phyloP scores from a whole-genome alignment of 2,888 invertebrate species.

The Lymantria dispar region DNA sequence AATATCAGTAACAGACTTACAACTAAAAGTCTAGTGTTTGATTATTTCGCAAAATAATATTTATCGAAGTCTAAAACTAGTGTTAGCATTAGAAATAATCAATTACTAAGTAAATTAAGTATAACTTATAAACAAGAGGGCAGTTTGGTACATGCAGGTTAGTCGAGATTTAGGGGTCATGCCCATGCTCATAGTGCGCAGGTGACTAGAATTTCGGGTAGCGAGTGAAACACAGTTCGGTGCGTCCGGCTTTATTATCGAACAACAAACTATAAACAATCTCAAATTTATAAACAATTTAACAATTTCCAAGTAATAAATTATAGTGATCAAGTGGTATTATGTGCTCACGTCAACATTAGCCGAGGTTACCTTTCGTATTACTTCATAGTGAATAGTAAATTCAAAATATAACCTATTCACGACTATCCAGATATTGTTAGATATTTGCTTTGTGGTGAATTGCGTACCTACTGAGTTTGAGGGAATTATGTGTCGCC shows the following conservation, averaged over 20 bases:
- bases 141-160: slow-evolving; percentile 64
- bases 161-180: slow-evolving; percentile 59
- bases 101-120: slow-evolving; percentile 40
- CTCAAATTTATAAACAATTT: slow-evolving; percentile 52
- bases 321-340: slow-evolving; percentile 58
- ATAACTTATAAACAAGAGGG: slow-evolving; percentile 30
- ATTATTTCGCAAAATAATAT: slow-evolving; percentile 39
- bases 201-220: slow-evolving; percentile 60
- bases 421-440: slow-evolving; percentile 42
- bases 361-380: slow-evolving; percentile 26
- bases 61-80: slow-evolving; percentile 10
- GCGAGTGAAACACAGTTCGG: slow-evolving; percentile 81
- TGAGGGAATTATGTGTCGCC: slow-evolving; percentile 57
- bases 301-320: slow-evolving; percentile 62
- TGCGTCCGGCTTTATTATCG: slow-evolving; percentile 77
- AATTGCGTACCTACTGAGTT: slow-evolving; percentile 44
- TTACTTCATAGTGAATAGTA: slow-evolving; percentile 31
- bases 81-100: slow-evolving; percentile 42
- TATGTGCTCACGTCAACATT: slow-evolving; percentile 55
- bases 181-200: slow-evolving; percentile 74
- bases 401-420: slow-evolving; percentile 43
- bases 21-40: slow-evolving; percentile 41
- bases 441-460: slow-evolving; percentile 44
- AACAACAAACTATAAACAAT: slow-evolving; percentile 64
- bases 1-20: slow-evolving; percentile 30